Conservation (phyloP, 1,140 invertebrate genomes). For the Uloborus diversus region DNA sequence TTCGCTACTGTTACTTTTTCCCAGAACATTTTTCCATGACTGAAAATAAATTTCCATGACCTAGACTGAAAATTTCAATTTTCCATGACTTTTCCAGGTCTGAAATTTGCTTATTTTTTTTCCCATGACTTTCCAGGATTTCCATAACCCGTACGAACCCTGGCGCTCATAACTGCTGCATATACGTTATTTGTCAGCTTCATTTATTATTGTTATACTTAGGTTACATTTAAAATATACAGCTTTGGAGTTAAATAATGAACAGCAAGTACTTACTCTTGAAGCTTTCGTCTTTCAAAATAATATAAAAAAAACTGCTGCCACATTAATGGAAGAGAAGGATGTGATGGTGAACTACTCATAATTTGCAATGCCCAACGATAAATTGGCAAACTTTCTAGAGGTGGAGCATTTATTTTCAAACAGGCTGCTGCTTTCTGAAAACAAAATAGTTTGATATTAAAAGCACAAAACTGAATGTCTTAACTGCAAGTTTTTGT, state of each 20-base stretch:
- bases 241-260: background rate
- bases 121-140: no score
- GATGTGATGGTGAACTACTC: background rate
- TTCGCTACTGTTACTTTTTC: no score
- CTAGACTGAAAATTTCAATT: no score
- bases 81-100: no score
- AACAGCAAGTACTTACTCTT: slow-evolving; percentile 1
- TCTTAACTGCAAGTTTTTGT: no score
- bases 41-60: no score
- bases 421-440: slow-evolving; percentile 5
- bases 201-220: background rate
- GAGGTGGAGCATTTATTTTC: slow-evolving; percentile 8
- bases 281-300: slow-evolving; percentile 15
- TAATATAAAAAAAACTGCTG: slow-evolving; percentile 32
- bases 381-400: slow-evolving; percentile 35
- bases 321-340: slow-evolving; percentile 13
- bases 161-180: no score
- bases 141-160: no score
- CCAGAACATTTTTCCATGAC: no score
- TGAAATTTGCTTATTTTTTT: no score
- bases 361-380: slow-evolving; percentile 17
- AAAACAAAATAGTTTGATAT: background rate
- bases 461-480: background rate
- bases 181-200: no score
- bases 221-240: background rate